Percentiles rank a stretch among this genome's conserved stretches.
These are phyloP conservation scores for Sycophaga agraensis DNA, from an alignment of 1,140 invertebrate species.

Conservation along the genomic window DNA sequence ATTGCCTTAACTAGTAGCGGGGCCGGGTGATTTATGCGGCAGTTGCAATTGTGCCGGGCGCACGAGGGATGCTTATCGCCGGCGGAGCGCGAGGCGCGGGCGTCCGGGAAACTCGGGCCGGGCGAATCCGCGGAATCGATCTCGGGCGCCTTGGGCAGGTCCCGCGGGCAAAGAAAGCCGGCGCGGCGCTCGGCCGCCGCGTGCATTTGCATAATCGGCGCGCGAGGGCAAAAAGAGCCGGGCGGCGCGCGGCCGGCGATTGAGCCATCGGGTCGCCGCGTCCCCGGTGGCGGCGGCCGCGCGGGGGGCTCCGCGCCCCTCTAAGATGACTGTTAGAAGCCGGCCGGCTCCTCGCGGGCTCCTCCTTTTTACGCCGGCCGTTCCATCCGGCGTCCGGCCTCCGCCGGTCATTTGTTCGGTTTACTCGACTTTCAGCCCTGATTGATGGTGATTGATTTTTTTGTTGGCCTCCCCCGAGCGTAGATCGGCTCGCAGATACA, in stretches of 20 bases:
- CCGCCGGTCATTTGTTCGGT: conserved; percentile 20
- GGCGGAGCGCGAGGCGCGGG: no score
- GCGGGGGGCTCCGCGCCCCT: no score
- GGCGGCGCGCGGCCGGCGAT: conserved; percentile 1
- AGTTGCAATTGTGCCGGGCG: no score
- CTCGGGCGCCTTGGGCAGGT: no score
- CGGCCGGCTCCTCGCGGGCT: neutral
- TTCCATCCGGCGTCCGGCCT: no score
- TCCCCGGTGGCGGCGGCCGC: conserved; percentile 21
- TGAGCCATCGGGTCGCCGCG: conserved; percentile 17
- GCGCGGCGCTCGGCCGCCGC: neutral
- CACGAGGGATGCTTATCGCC: no score
- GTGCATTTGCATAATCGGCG: conserved; percentile 16
- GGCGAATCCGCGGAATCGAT: no score
- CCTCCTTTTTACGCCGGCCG: neutral
- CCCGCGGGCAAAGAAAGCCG: neutral
- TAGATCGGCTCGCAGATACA: no score
- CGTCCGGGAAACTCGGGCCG: no score
- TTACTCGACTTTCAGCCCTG: conserved; percentile 21
- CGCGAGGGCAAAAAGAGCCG: neutral
- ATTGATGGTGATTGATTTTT: conserved; percentile 26
- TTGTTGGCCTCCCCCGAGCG: conserved; percentile 10
- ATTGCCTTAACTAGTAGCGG: conserved; percentile 1
- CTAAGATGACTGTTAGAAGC: conserved; percentile 10
- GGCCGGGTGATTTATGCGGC: neutral